Conservation (phyloP, 1,140 invertebrate species). For the Drosophila guanche region DNA sequence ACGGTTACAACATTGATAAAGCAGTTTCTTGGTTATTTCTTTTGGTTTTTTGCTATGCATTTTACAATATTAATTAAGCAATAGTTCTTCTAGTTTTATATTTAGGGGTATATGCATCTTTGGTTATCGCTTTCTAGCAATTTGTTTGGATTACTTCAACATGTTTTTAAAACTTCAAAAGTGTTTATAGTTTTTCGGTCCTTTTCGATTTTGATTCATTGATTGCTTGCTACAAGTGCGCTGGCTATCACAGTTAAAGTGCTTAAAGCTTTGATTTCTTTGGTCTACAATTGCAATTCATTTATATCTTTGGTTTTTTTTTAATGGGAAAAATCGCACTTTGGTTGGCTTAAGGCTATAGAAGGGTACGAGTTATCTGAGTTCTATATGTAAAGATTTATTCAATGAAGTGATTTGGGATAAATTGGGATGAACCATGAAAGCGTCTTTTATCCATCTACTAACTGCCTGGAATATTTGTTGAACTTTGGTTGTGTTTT, state of each 20-base stretch:
- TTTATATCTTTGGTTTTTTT: background rate
- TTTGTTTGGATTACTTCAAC: conserved; percentile 1
- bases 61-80: conserved; percentile 45
- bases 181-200: conserved; percentile 10
- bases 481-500: no score
- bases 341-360: conserved; percentile 17
- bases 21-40: conserved; percentile 11
- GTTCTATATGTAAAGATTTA: conserved; percentile 3
- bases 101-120: background rate
- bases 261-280: conserved; percentile 34
- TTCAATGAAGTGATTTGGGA: background rate
- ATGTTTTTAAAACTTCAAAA: conserved; percentile 11
- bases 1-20: conserved; percentile 69
- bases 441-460: background rate
- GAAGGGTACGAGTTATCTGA: background rate
- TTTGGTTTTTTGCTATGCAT: conserved; percentile 22
- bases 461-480: background rate
- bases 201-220: conserved; percentile 11
- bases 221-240: conserved; percentile 30
- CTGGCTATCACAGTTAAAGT: conserved; percentile 51
- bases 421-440: background rate
- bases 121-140: conserved; percentile 6
- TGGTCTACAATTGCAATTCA: conserved; percentile 18
- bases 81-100: conserved; percentile 9
- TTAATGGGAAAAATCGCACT: conserved; percentile 1